Base-by-base conservation (phyloP, 2,113 vertebrate species). In the Thomomys bottae region DNA sequence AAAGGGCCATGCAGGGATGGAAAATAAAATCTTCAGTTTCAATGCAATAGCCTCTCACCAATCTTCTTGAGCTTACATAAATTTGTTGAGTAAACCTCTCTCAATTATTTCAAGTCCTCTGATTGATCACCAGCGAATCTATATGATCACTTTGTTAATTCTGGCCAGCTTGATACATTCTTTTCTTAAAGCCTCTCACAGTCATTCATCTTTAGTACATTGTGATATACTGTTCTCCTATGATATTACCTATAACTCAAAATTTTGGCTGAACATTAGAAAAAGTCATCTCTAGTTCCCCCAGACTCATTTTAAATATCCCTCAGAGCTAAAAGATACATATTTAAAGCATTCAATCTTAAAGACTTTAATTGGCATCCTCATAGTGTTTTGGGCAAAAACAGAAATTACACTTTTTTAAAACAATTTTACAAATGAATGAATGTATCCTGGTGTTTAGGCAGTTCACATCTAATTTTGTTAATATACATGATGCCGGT, bases 241-340 rank as follows among this genome's bases (percentile, higher is more conserved):
- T 17, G 49, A 17, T 54, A 54, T 36, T 34, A 15, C 67, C 23
- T 70, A 8, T 49, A 76, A 70, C 28, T 63, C 66, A 34, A 3
- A 18, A 96, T 86, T 30, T 97, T 97, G 90, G 92, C 68, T 20
- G 28, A 45, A 63, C 23, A 76, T 86, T 11, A 0, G 10, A 77
- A 0, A 38, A 73, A 89, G 70, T 66, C 81, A 92, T 93, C 45
- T 61, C 75, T 89, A 66, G 95, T 80, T 26, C 64, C 26, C 61
- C 89, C 81, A 92, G 10, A 28, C 70, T 72, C 75, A 75, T 23
- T 88, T 90, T 36, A 92, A 21, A 95, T 6, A 30, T 82, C 80
- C 73, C 94, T 84, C 93, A 94, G 67, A 91, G 14, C 3, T 64
- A 30, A 84, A 30, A 11, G 3, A 11, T 78, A 40, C 4, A 26